These are phyloP conservation scores for Drosophila simulans DNA, from an alignment of 1,140 invertebrate genomes.

Conservation along the genomic window DNA sequence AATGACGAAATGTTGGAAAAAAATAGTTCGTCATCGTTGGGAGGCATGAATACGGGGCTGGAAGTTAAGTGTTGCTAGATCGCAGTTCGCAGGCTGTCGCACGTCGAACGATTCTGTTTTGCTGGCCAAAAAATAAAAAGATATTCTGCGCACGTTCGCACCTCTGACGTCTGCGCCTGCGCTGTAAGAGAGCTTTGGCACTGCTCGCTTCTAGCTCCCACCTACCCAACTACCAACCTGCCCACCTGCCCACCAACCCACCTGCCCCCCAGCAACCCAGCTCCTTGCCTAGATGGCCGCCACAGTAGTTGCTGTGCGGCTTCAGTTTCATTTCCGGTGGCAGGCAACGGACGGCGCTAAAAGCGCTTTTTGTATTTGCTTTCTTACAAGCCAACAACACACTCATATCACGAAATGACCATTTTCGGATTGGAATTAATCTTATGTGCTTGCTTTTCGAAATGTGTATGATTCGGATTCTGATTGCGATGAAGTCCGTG, in stretches of 20 bases:
- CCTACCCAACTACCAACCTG: not conserved
- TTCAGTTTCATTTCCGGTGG: conserved; percentile 78
- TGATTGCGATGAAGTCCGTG: conserved; percentile 49
- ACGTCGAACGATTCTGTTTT: conserved; percentile 54
- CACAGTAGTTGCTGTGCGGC: conserved; percentile 51
- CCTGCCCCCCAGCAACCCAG: not conserved
- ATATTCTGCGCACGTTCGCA: conserved; percentile 61
- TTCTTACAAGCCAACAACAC: conserved; percentile 42
- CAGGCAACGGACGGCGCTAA: conserved; percentile 62
- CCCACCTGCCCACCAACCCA: not conserved
- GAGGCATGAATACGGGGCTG: not conserved
- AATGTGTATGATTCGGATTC: conserved; percentile 48
- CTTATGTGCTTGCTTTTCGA: conserved; percentile 26
- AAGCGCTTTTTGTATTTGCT: conserved; percentile 37
- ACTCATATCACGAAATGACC: conserved; percentile 43
- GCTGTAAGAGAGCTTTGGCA: conserved; percentile 50
- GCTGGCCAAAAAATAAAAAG: conserved; percentile 34
- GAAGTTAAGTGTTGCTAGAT: conserved; percentile 5
- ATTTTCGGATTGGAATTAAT: conserved; percentile 52
- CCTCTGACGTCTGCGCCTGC: conserved; percentile 74
- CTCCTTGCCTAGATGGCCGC: conserved; percentile 20
- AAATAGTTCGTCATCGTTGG: conserved; percentile 23
- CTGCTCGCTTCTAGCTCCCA: conserved; percentile 3
- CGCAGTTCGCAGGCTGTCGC: conserved; percentile 43
- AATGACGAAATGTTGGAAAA: conserved; percentile 41